phyloP scores from a whole-genome alignment of 2,797 vertebrate genomes.

The Chaunax sp. region DNA sequence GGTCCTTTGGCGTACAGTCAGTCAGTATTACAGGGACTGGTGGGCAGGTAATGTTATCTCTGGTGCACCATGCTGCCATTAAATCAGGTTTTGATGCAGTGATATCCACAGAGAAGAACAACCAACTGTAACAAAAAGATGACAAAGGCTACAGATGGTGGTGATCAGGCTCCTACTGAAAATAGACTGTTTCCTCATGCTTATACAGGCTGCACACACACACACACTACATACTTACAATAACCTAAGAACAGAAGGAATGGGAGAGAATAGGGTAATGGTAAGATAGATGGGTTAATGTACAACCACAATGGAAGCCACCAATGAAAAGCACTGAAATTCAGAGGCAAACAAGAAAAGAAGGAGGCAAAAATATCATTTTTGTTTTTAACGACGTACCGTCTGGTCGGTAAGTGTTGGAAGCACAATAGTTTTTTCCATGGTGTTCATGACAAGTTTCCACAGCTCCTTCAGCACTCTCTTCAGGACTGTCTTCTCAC shows the following conservation, averaged over 20 bases:
- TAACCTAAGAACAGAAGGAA: conserved; percentile 64
- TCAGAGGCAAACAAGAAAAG: conserved; percentile 17
- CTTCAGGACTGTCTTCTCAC: conserved; percentile 98
- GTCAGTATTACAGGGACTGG: conserved; percentile 20
- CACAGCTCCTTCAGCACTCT: conserved; percentile 97
- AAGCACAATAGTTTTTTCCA: conserved; percentile 97
- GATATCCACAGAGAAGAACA: conserved; percentile 20
- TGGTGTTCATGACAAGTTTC: conserved; percentile 99
- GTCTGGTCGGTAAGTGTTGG: conserved; percentile 85
- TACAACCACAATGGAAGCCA: conserved; percentile 12
- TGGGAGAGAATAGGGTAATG: conserved; percentile 57
- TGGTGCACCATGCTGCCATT: conserved; percentile 50
- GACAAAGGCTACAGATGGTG: conserved; percentile 24
- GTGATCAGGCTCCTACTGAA: conserved; percentile 19
- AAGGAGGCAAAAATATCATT: conserved; percentile 2
- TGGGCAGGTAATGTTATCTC: conserved; percentile 21
- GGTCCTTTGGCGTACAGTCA: conserved; percentile 40
- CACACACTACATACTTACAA: conserved; percentile 71
- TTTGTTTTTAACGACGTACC: conserved; percentile 60
- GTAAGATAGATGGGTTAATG: conserved; percentile 54
- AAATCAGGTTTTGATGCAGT: conserved; percentile 38
- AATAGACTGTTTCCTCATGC: conserved; percentile 60
- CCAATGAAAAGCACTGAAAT: conserved; percentile 30
- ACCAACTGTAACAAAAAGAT: too few relatives aligned
- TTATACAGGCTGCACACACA: conserved; percentile 38